phyloP scores from a whole-genome alignment of 1,140 invertebrate species.

The Lineus longissimus region DNA sequence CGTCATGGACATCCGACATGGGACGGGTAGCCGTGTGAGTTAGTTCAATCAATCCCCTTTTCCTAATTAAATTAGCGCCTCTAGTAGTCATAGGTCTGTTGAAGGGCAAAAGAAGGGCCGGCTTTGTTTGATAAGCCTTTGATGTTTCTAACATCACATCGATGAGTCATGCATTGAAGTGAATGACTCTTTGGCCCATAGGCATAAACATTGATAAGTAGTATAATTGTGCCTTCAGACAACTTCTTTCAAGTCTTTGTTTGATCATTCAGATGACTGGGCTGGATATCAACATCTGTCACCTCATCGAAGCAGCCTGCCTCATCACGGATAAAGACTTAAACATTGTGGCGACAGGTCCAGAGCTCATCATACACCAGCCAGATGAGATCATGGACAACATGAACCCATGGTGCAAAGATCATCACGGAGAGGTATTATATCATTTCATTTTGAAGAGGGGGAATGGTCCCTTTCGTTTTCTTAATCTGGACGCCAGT shows the following conservation, averaged over 20 bases:
- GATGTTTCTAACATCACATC: too few relatives aligned
- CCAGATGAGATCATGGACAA: constrained; percentile 65
- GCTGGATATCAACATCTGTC: constrained; percentile 70
- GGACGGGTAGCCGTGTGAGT: too few relatives aligned
- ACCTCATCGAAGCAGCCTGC: constrained; percentile 84
- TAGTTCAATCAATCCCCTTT: too few relatives aligned
- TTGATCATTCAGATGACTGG: constrained; percentile 71
- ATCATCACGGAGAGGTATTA: constrained; percentile 66
- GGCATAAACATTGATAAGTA: background rate
- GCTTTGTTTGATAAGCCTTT: too few relatives aligned
- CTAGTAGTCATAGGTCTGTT: too few relatives aligned
- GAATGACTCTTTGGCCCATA: constrained; percentile 27
- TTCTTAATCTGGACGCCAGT: too few relatives aligned
- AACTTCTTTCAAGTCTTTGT: background rate
- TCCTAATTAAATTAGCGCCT: too few relatives aligned
- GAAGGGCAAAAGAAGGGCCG: too few relatives aligned
- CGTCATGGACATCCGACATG: constrained; percentile 4
- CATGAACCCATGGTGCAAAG: constrained; percentile 80
- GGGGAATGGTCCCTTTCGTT: too few relatives aligned
- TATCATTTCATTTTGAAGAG: background rate
- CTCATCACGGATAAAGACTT: constrained; percentile 79
- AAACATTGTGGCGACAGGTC: constrained; percentile 71
- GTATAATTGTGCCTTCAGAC: background rate
- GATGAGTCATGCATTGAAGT: constrained; percentile 23
- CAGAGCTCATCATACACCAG: constrained; percentile 78